Evolutionary conservation across 2,113 vertebrate species (phyloP).

Genomic region (Spermophilus dauricus): DNA sequence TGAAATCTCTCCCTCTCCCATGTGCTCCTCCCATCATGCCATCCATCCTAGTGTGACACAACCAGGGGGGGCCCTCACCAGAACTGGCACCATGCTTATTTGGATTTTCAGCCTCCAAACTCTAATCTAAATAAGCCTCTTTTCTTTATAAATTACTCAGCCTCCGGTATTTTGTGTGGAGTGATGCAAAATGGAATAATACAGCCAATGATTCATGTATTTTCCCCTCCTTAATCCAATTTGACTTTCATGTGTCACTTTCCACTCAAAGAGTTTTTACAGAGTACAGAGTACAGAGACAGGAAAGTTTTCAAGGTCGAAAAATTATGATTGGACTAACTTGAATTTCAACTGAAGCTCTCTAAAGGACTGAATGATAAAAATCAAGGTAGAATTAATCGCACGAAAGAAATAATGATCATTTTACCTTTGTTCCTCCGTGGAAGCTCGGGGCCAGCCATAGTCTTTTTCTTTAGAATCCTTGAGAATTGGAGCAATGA

Average conservation of each 20-base stretch:
- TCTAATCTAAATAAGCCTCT: not conserved
- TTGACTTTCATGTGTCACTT: not conserved
- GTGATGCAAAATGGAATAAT: not conserved
- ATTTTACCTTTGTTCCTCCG: not conserved
- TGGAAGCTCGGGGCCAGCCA: not conserved
- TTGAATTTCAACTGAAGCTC: not conserved
- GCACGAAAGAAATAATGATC: not conserved
- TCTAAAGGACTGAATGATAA: not conserved
- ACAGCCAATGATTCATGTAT: not conserved
- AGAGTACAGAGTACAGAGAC: not conserved
- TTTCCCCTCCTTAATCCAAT: not conserved
- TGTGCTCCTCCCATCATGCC: not conserved
- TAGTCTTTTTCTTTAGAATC: not conserved
- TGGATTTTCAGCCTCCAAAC: not conserved
- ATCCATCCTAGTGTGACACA: too few species aligned
- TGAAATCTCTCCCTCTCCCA: not conserved
- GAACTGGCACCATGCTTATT: not conserved
- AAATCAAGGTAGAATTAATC: not conserved
- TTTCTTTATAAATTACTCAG: not conserved
- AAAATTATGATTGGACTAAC: not conserved
- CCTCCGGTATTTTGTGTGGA: not conserved
- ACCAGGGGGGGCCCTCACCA: not conserved
- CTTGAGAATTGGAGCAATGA: not conserved
- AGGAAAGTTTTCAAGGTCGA: not conserved
- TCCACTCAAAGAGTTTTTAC: not conserved